Evolutionary conservation across 2,797 vertebrate genomes (phyloP).

Genomic region (Enteromius unitaeniatus): DNA sequence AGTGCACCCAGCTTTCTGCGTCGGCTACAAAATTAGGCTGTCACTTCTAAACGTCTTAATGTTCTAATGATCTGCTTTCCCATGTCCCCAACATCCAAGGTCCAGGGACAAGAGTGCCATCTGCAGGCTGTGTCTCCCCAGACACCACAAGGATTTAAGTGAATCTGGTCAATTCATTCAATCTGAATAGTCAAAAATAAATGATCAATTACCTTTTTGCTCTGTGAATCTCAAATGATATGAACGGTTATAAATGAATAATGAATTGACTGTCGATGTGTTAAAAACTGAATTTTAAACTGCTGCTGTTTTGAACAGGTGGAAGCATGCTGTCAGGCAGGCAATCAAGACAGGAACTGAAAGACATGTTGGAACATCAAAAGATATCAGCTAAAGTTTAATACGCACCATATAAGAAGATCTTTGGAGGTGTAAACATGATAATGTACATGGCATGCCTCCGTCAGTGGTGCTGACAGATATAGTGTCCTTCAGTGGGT

Average conservation of each 20-base stretch:
- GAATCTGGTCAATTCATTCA: conserved; percentile 5
- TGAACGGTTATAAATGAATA: neutral
- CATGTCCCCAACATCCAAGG: conserved; percentile 15
- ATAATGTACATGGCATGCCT: conserved; percentile 50
- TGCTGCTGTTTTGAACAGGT: conserved; percentile 31
- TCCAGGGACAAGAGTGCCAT: conserved; percentile 59
- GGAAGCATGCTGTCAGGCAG: conserved; percentile 54
- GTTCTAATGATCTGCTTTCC: conserved; percentile 29
- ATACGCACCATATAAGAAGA: conserved; percentile 50
- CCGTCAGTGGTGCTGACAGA: conserved; percentile 52
- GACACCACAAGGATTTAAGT: neutral
- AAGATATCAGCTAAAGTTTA: conserved; percentile 54
- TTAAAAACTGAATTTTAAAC: neutral
- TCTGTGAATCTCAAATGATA: conserved; percentile 15
- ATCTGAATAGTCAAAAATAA: neutral
- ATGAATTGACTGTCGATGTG: neutral
- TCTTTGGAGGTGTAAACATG: conserved; percentile 47
- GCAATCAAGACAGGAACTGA: conserved; percentile 49
- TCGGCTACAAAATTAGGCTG: neutral
- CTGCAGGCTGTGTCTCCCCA: conserved; percentile 45
- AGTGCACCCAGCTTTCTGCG: conserved; percentile 5
- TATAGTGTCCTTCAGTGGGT: conserved; percentile 42
- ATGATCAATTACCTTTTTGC: neutral
- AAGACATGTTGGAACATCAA: conserved; percentile 59
- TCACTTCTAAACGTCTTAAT: conserved; percentile 36